Base-by-base conservation (phyloP, 2,888 invertebrate species). In the Stenolophus ochropezus region DNA sequence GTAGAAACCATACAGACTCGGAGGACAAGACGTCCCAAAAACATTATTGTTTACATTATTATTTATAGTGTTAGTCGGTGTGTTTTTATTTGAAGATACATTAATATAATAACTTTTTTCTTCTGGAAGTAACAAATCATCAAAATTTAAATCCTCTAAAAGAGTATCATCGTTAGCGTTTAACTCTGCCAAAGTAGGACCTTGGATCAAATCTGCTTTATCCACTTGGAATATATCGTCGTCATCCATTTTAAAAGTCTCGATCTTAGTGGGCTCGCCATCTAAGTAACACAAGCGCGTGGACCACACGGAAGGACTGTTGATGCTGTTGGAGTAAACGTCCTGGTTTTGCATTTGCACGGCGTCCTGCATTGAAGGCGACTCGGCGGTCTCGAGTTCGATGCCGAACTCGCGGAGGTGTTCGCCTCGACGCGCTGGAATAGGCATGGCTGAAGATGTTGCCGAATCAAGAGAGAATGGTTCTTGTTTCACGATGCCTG, bases 161-260 rank as follows among this genome's bases (percentile, higher is more conserved):
- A 96, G 91, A 42, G 94, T 94, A 84, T 96, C 96, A 84, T 96
- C 96, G 86, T 96, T 96, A 16, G 95, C 94, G 89, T 96, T 96
- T 75, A 97, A 89, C 87, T 97, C 96, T 0, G 96, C 96, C 79
- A 97, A 91, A 83, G 96, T 96, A 0, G 96, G 95, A 2, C 95
- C 93, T 88, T 96, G 94, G 85, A 96, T 95, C 83, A 96, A 91
- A 89, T 96, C 96, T 49, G 95, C 93, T 89, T 96, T 96, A 88
- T 97, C 96, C 78, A 96, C 95, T 91, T 96, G 94, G 88, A 96
- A 96, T 86, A 96, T 96, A 87, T 96, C 96, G 87, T 96, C 96
- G 86, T 96, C 96, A 86, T 96, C 96, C 93, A 96, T 94, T 88
- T 93, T 94, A 85, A 94, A 93, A 8, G 93, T 90, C 85, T 94